phyloP scores from a whole-genome alignment of 2,797 vertebrate species.

The Jordanella pulchra region DNA sequence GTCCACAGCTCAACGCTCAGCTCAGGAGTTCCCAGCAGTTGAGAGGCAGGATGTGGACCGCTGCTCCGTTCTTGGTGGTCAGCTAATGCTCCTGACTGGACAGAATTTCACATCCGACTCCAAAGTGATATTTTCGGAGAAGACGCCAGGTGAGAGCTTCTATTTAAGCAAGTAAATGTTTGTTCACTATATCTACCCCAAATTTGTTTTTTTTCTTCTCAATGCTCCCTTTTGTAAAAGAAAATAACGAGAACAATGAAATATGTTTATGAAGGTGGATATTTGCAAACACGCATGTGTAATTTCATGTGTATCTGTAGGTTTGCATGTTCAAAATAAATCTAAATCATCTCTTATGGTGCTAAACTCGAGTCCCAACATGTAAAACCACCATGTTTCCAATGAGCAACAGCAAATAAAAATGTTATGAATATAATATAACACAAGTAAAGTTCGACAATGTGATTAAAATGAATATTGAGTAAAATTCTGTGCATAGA shows the following conservation, averaged over 20 bases:
- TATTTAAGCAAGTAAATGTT: neutral
- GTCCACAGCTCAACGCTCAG: slow-evolving; percentile 90
- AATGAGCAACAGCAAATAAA: too few species aligned
- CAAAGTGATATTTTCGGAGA: slow-evolving; percentile 95
- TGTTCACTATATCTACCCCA: neutral
- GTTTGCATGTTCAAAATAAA: neutral
- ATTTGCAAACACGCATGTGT: neutral
- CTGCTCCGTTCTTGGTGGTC: slow-evolving; percentile 89
- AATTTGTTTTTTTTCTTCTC: neutral
- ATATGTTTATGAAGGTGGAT: too few species aligned
- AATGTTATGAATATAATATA: too few species aligned
- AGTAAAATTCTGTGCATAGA: neutral
- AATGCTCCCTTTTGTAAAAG: neutral
- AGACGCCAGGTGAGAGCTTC: slow-evolving; percentile 85
- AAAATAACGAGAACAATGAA: neutral
- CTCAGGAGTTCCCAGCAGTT: slow-evolving; percentile 91
- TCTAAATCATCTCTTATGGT: neutral
- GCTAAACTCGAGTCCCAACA: neutral
- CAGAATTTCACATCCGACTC: slow-evolving; percentile 95
- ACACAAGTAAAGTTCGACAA: neutral
- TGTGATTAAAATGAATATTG: neutral
- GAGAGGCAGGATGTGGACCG: slow-evolving; percentile 89
- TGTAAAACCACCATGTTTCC: neutral
- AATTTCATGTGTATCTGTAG: neutral
- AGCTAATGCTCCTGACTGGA: slow-evolving; percentile 94